Base-by-base conservation (phyloP, 2,888 invertebrate genomes). In the Tinea semifulvella region DNA sequence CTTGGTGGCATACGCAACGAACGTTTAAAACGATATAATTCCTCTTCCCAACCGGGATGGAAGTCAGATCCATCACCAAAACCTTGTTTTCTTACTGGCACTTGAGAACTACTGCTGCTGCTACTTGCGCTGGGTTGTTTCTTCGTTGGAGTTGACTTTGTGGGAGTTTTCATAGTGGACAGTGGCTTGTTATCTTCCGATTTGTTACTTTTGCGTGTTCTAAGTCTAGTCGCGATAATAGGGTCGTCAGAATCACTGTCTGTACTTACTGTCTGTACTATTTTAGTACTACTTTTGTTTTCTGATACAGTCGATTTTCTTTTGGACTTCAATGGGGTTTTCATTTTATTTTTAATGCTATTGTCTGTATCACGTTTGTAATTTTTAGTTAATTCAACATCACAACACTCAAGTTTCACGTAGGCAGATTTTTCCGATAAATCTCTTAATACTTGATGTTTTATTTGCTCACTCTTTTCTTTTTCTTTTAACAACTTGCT, bases 1-100 rank as follows among this genome's bases (percentile, higher is more conserved):
- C 89, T 86, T 25, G 89, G 84, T 1, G 94, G 93, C 85, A 94
- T 91, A 54, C 93, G 85, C 13, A 93, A 69, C 1, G 92, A 90
- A 53, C 90, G 84, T 63, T 94, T 94, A 59, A 89, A 94, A 54
- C 86, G 88, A 57, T 90, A 92, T 13, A 93, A 84, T 58, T 92
- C 92, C 60, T 92, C 89, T 68, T 91, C 91, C 91, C 91, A 92
- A 0, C 91, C 90, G 0, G 91, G 90, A 53, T 86, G 84, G 57
- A 90, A 90, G 58, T 88, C 87, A 31, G 87, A 87, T 22, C 88
- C 88, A 61, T 88, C 87, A 2, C 88, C 89, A 58, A 87, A 88
- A 22, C 82, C 73, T n/a, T 87, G 84, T 61, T 88, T 88, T 20
- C 68, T 65, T 17, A 68, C 52, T 11, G 68, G 66, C 16, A 27